Percentiles rank a stretch among this genome's conserved stretches.
phyloP scores from a whole-genome alignment of 2,888 invertebrate genomes.

The Lepidocyrtoides sp. region DNA sequence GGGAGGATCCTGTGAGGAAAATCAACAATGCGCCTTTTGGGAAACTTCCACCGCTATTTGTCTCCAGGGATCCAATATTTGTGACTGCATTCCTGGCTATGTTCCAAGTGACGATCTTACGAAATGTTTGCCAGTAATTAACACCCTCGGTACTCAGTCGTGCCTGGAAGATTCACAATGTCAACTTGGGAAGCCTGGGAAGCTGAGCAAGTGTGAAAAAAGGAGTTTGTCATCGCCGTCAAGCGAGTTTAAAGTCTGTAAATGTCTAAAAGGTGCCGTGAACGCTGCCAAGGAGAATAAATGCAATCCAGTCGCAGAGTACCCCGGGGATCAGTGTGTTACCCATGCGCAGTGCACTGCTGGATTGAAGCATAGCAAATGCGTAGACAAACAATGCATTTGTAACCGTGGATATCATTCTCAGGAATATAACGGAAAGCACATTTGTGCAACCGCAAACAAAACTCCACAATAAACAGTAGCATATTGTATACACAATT shows the following conservation, averaged over 20 bases:
- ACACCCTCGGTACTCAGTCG: neutral
- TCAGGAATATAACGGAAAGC: neutral
- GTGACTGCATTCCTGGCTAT: constrained; percentile 18
- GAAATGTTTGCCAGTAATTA: neutral
- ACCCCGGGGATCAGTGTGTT: neutral
- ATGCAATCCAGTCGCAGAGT: neutral
- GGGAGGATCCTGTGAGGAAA: constrained; percentile 43
- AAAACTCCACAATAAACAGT: too few relatives aligned
- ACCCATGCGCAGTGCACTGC: constrained; percentile 12
- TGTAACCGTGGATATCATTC: constrained; percentile 1
- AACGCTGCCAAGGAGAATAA: constrained; percentile 1
- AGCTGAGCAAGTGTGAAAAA: neutral
- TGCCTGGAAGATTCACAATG: constrained; percentile 28
- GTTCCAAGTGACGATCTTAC: constrained; percentile 39
- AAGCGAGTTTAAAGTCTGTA: neutral
- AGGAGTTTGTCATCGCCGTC: neutral
- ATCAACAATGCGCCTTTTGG: constrained; percentile 1
- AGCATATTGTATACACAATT: too few relatives aligned
- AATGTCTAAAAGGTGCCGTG: neutral
- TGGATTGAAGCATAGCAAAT: neutral
- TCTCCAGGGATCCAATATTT: neutral
- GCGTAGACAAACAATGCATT: neutral
- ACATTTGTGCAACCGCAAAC: neutral
- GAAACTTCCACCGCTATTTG: neutral
- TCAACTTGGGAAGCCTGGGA: constrained; percentile 28